Evolutionary conservation across 2,888 invertebrate species (phyloP).

Genomic region (Aporophyla lueneburgensis): DNA sequence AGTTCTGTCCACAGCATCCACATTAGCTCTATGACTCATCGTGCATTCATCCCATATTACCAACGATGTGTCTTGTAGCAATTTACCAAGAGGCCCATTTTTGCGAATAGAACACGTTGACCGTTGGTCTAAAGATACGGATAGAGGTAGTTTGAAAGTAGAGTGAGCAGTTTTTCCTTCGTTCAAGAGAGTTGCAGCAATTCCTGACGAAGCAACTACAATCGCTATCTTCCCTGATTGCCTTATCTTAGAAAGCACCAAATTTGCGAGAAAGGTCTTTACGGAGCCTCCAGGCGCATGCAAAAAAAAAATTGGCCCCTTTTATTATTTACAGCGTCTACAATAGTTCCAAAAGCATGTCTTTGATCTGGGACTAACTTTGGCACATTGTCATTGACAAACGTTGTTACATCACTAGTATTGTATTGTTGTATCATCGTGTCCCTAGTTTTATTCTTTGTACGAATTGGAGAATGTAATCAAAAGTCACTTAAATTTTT

Average conservation of each 20-base stretch:
- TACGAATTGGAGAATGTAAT: constrained; percentile 30
- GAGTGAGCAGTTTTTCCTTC: constrained; percentile 51
- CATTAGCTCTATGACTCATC: constrained; percentile 57
- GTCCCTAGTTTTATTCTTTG: background rate
- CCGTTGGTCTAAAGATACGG: constrained; percentile 56
- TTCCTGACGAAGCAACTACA: constrained; percentile 50
- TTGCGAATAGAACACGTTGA: constrained; percentile 62
- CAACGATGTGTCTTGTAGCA: constrained; percentile 66
- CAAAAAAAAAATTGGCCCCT: constrained; percentile 37
- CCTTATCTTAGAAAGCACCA: constrained; percentile 5
- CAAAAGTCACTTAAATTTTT: constrained; percentile 37
- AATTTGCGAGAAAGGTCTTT: constrained; percentile 52
- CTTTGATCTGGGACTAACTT: constrained; percentile 59
- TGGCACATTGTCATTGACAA: constrained; percentile 45
- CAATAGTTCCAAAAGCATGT: constrained; percentile 49
- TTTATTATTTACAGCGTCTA: constrained; percentile 42
- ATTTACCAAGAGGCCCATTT: constrained; percentile 69
- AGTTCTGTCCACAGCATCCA: constrained; percentile 51
- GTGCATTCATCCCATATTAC: constrained; percentile 63
- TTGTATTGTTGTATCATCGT: constrained; percentile 14
- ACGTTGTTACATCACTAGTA: constrained; percentile 2
- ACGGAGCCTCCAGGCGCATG: constrained; percentile 52
- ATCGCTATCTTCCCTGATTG: constrained; percentile 25
- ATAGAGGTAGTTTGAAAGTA: constrained; percentile 57
- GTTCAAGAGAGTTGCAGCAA: constrained; percentile 46